phyloP scores from a whole-genome alignment of 1,140 invertebrate species.

The Reticulitermes speratus region DNA sequence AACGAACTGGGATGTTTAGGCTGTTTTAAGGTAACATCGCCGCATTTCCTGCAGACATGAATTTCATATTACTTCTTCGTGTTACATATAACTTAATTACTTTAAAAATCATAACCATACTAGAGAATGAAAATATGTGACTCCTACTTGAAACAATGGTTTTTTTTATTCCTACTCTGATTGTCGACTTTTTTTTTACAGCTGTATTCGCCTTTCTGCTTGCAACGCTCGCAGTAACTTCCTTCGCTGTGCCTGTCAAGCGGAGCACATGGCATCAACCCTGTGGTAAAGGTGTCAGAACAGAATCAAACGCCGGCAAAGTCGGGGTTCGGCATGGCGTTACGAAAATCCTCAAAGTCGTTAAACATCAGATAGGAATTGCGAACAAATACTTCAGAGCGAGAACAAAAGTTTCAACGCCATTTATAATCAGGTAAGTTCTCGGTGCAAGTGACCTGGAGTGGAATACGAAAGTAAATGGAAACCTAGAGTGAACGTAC shows the following conservation, averaged over 20 bases:
- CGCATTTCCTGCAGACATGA: too few species aligned
- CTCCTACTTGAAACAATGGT: too few species aligned
- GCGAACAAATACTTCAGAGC: background rate
- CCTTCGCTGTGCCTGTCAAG: background rate
- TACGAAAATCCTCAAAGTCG: background rate
- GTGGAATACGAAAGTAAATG: too few species aligned
- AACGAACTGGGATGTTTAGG: too few species aligned
- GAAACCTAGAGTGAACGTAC: too few species aligned
- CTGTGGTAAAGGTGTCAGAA: background rate
- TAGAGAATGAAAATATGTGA: too few species aligned
- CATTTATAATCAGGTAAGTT: background rate
- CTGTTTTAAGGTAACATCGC: too few species aligned
- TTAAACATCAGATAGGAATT: background rate
- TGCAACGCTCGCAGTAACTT: background rate
- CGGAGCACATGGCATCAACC: background rate
- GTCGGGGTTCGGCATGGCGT: background rate
- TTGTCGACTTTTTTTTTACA: background rate
- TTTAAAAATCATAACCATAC: too few species aligned
- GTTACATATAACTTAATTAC: too few species aligned
- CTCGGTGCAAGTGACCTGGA: background rate
- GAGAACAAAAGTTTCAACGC: background rate
- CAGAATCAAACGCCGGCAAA: background rate
- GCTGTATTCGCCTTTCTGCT: background rate
- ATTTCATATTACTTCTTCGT: too few species aligned
- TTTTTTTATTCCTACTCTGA: too few species aligned